phyloP scores from a whole-genome alignment of 1,140 invertebrate genomes.

The Drosophila kepulauana region DNA sequence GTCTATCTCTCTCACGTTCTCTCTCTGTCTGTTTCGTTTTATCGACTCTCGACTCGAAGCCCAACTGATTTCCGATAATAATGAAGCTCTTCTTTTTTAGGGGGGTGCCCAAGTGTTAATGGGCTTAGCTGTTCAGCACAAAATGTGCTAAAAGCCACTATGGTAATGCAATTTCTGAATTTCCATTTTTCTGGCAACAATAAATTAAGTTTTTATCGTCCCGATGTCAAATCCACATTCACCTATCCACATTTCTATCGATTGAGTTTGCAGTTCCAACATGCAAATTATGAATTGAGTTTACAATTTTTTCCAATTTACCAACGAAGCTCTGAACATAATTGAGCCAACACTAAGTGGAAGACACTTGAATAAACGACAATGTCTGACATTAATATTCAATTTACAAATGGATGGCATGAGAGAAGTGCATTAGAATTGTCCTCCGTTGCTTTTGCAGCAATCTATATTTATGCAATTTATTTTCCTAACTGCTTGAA shows the following conservation, averaged over 20 bases:
- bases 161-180: conserved; percentile 14
- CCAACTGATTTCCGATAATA: conserved; percentile 37
- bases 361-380: background rate
- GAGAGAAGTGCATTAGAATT: no score
- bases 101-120: conserved; percentile 54
- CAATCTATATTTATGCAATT: no score
- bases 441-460: no score
- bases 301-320: conserved; percentile 9
- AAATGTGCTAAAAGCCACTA: conserved; percentile 54
- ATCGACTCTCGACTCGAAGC: background rate
- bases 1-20: background rate
- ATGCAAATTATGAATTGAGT: conserved; percentile 17
- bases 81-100: conserved; percentile 55
- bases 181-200: conserved; percentile 13
- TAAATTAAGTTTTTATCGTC: conserved; percentile 37
- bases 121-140: conserved; percentile 48
- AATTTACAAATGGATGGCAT: conserved; percentile 19
- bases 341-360: conserved; percentile 9
- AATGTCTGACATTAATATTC: conserved; percentile 5
- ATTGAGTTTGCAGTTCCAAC: background rate
- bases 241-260: conserved; percentile 16
- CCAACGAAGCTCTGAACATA: conserved; percentile 13
- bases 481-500: no score
- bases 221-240: conserved; percentile 10
- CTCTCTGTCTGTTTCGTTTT: background rate